These are phyloP conservation scores for Sebastes matsubarae DNA, from an alignment of 2,797 vertebrate genomes.

Conservation along the genomic window DNA sequence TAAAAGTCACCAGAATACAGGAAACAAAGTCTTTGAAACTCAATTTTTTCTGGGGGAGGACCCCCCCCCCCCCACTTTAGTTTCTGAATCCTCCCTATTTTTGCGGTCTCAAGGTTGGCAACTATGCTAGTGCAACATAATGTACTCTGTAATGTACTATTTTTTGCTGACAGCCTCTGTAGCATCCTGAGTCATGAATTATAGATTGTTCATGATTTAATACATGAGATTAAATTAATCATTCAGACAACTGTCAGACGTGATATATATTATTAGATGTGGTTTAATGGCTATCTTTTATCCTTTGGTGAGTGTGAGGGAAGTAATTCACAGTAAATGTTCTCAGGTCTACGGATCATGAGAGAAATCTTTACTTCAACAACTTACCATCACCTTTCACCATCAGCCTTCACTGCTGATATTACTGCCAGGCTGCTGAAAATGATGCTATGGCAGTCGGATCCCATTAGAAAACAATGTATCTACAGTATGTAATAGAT, in stretches of 20 bases:
- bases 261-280: constrained; percentile 47
- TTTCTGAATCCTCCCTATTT: too few relatives aligned
- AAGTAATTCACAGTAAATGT: constrained; percentile 17
- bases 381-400: neutral
- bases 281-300: constrained; percentile 19
- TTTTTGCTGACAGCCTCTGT: constrained; percentile 20
- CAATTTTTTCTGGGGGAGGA: too few relatives aligned
- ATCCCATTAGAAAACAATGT: constrained; percentile 14
- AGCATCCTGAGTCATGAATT: constrained; percentile 63
- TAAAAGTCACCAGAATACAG: too few relatives aligned
- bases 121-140: constrained; percentile 17
- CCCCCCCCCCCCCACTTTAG: too few relatives aligned
- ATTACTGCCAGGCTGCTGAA: neutral
- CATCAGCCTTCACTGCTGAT: neutral
- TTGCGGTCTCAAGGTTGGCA: too few relatives aligned
- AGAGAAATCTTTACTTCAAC: constrained; percentile 14
- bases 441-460: neutral
- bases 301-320: constrained; percentile 2
- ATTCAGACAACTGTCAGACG: constrained; percentile 62
- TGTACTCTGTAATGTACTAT: neutral
- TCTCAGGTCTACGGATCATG: neutral
- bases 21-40: too few relatives aligned
- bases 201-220: constrained; percentile 67
- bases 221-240: constrained; percentile 61
- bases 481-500: neutral